A percentile compares a stretch with the other conserved stretches of the same genome.
Conservation (phyloP, 2,888 invertebrate genomes). For the Andrena fulva region DNA sequence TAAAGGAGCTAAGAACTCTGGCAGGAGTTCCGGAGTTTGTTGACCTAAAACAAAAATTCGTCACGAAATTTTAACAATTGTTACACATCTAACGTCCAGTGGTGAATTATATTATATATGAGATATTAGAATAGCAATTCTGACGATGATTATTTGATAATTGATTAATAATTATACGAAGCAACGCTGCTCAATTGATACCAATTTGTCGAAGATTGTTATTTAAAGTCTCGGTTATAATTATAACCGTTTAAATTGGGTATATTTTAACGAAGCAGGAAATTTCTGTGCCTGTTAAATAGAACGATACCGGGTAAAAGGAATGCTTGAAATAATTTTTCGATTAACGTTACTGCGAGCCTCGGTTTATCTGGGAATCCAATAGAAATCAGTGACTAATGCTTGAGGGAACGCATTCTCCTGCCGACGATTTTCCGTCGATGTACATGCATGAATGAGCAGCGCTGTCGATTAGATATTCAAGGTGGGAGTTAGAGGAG, state of each 20-base stretch:
- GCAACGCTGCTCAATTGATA: too few relatives aligned
- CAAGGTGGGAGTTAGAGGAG: constrained; percentile 63
- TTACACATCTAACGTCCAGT: background rate
- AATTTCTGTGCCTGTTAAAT: background rate
- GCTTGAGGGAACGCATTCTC: constrained; percentile 37
- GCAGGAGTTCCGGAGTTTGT: constrained; percentile 87
- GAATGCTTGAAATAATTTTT: constrained; percentile 6
- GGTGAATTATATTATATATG: background rate
- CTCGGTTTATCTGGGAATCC: constrained; percentile 8
- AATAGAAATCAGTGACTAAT: constrained; percentile 43
- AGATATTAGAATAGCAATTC: background rate
- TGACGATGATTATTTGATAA: too few relatives aligned
- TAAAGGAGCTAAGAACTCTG: constrained; percentile 93
- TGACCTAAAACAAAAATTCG: constrained; percentile 86
- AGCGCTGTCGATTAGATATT: constrained; percentile 73
- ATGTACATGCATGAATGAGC: constrained; percentile 69
- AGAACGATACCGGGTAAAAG: background rate
- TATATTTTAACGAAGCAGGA: background rate
- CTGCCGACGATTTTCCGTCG: constrained; percentile 37
- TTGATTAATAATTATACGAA: too few relatives aligned
- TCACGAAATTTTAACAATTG: background rate
- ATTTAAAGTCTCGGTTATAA: too few relatives aligned
- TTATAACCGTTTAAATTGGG: too few relatives aligned
- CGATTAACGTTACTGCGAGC: constrained; percentile 2
- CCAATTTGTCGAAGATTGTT: too few relatives aligned